Percentiles rank a stretch among this genome's conserved stretches.
These are phyloP conservation scores for Malurus melanocephalus DNA, from an alignment of 2,113 vertebrate species.

Conservation along the genomic window DNA sequence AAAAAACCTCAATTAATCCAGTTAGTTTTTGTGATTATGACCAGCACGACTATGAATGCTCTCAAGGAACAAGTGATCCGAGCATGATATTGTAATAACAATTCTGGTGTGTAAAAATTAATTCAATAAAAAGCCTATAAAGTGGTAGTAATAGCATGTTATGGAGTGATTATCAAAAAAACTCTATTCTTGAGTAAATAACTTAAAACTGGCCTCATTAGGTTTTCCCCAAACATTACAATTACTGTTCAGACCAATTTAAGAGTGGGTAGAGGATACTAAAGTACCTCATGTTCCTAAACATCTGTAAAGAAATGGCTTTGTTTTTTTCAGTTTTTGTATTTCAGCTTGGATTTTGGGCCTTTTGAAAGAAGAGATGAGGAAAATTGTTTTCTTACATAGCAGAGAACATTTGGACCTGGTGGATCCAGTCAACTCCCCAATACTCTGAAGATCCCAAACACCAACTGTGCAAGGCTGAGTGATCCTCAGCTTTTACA, in stretches of 20 bases:
- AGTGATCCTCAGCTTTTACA: background rate
- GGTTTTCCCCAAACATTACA: background rate
- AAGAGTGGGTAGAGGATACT: background rate
- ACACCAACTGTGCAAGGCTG: background rate
- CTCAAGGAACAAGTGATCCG: background rate
- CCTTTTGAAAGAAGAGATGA: accelerated
- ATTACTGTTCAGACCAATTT: background rate
- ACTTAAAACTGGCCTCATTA: background rate
- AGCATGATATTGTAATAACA: background rate
- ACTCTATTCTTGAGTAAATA: background rate
- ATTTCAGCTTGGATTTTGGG: background rate
- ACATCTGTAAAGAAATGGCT: background rate
- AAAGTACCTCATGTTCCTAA: background rate
- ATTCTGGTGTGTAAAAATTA: background rate
- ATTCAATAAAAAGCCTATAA: background rate
- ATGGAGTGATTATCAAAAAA: background rate
- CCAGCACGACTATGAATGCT: background rate
- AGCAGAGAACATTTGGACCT: background rate
- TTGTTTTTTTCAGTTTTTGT: background rate
- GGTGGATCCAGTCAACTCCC: background rate
- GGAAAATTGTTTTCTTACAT: accelerated
- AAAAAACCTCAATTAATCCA: background rate
- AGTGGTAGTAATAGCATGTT: background rate
- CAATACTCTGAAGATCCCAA: background rate
- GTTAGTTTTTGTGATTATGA: background rate